Conservation (phyloP, 2,113 vertebrate genomes). For the Ageneiosus marmoratus region DNA sequence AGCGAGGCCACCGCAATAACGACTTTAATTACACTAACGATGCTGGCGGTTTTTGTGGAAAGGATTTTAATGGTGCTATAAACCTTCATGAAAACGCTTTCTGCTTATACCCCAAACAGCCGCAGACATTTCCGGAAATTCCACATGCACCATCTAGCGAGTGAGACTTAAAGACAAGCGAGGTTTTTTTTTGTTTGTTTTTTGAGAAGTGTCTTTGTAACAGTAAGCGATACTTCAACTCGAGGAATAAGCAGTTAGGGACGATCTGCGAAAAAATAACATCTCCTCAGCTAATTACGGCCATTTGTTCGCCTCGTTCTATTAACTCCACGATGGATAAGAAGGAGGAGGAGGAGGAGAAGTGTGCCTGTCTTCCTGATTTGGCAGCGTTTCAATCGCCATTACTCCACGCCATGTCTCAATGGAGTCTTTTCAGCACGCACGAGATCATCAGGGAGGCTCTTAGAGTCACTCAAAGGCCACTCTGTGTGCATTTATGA, state of each 20-base stretch:
- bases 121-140: not conserved
- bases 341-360: constrained; percentile 9
- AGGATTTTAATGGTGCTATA: constrained; percentile 29
- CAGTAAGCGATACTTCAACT: constrained; percentile 27
- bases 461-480: constrained; percentile 32
- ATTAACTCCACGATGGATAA: constrained; percentile 45
- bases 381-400: constrained; percentile 48
- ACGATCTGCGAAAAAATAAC: constrained; percentile 45
- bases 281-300: constrained; percentile 46
- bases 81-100: constrained; percentile 1
- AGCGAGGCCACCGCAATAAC: constrained; percentile 1
- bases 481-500: not conserved
- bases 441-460: constrained; percentile 44
- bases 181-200: not conserved
- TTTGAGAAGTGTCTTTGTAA: constrained; percentile 7
- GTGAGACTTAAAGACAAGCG: not conserved
- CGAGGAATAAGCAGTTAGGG: constrained; percentile 21
- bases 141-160: not conserved
- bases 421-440: constrained; percentile 37
- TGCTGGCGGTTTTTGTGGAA: constrained; percentile 10
- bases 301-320: constrained; percentile 49
- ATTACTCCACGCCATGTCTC: constrained; percentile 41
- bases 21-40: constrained; percentile 49
- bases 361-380: constrained; percentile 16
- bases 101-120: too few species aligned